These are phyloP conservation scores for Oryzias javanicus DNA, from an alignment of 2,113 vertebrate species.

Conservation along the genomic window DNA sequence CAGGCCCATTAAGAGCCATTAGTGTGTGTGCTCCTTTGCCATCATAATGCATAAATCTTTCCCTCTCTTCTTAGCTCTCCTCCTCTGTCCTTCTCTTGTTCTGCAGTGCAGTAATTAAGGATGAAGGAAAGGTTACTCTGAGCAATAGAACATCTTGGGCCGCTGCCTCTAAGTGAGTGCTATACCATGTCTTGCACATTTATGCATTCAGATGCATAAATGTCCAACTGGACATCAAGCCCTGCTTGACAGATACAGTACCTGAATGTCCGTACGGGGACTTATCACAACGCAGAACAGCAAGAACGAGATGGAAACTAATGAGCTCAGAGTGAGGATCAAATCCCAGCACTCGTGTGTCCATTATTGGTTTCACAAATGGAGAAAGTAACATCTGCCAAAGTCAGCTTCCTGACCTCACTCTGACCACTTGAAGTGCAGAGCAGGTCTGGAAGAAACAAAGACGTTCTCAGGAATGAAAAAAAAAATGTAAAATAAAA, in stretches of 20 bases:
- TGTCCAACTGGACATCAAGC: conserved; percentile 6
- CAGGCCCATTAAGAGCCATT: conserved; percentile 89
- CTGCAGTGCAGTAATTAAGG: conserved; percentile 65
- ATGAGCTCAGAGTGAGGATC: conserved; percentile 34
- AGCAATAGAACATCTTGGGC: conserved; percentile 58
- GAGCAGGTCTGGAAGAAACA: background rate
- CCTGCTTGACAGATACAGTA: background rate
- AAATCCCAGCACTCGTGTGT: conserved; percentile 44
- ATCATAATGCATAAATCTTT: conserved; percentile 75
- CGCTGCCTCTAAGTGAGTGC: conserved; percentile 51
- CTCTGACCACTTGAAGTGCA: conserved; percentile 18
- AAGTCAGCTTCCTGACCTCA: conserved; percentile 39
- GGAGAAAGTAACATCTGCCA: conserved; percentile 39
- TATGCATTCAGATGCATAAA: conserved; percentile 28
- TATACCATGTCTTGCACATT: conserved; percentile 48
- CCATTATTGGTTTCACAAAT: conserved; percentile 43
- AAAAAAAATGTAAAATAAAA: conserved; percentile 11
- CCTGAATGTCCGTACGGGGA: background rate
- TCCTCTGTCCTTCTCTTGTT: conserved; percentile 54
- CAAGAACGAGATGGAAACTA: conserved; percentile 36
- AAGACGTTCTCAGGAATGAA: conserved; percentile 4
- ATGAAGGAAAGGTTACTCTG: conserved; percentile 70
- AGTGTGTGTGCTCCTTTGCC: conserved; percentile 69
- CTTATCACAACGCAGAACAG: conserved; percentile 15
- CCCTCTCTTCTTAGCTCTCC: conserved; percentile 45